A percentile compares a stretch with the other conserved stretches of the same genome.
These are phyloP conservation scores for Drosophila sulfurigaster DNA, from an alignment of 1,140 invertebrate species.

Conservation along the genomic window DNA sequence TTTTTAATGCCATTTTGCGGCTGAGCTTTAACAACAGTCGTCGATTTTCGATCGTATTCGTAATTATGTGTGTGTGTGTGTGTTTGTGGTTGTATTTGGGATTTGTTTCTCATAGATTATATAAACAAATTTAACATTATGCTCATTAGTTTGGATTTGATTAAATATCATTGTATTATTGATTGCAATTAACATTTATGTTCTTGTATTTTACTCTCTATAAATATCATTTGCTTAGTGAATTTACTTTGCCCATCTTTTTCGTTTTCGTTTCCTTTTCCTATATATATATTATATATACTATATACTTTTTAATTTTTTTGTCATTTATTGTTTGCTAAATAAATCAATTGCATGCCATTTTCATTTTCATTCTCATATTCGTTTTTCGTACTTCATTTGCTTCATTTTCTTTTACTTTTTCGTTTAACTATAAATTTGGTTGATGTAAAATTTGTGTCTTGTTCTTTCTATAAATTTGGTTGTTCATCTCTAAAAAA, in stretches of 20 bases:
- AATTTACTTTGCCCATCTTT: conserved; percentile 12
- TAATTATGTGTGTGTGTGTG: conserved; percentile 13
- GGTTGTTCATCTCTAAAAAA: conserved; percentile 45
- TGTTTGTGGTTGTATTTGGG: conserved; percentile 21
- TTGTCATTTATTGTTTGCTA: conserved; percentile 23
- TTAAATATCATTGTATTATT: conserved; percentile 58
- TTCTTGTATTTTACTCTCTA: conserved; percentile 22
- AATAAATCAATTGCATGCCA: conserved; percentile 33
- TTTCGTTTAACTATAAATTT: conserved; percentile 42
- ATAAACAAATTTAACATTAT: conserved; percentile 84
- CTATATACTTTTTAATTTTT: conserved; percentile 14
- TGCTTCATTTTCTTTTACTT: neutral
- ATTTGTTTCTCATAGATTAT: conserved; percentile 66
- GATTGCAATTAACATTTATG: conserved; percentile 43
- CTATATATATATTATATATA: conserved; percentile 12
- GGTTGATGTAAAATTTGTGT: conserved; percentile 46
- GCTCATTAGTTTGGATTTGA: conserved; percentile 48
- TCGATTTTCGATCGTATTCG: conserved; percentile 34
- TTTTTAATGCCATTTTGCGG: conserved; percentile 43
- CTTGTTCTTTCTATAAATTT: conserved; percentile 45
- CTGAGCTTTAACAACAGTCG: conserved; percentile 80
- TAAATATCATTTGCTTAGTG: conserved; percentile 53
- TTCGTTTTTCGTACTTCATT: no score
- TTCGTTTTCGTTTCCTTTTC: conserved; percentile 3
- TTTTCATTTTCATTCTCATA: neutral